Percentiles rank a stretch among this genome's conserved stretches.
phyloP scores from a whole-genome alignment of 2,797 vertebrate species.

The Arnoldichthys spilopterus region DNA sequence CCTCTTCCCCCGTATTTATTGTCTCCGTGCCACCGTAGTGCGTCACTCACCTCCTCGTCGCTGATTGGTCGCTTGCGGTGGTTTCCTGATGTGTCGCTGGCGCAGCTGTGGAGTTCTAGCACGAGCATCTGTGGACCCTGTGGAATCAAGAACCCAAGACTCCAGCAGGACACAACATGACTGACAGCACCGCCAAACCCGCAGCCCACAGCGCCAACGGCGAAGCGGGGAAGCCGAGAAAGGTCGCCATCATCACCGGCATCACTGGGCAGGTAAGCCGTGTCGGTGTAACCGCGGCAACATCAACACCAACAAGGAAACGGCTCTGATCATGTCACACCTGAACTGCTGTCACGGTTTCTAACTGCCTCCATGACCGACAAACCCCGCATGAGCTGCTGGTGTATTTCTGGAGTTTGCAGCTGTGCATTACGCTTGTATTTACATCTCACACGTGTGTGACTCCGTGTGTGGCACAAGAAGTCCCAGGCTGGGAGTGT shows the following conservation, averaged over 20 bases:
- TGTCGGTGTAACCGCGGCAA: not conserved
- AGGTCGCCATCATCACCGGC: slow-evolving; percentile 81
- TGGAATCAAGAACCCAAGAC: not conserved
- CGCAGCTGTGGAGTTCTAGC: slow-evolving; percentile 58
- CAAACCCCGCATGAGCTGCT: not conserved
- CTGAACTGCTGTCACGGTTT: not conserved
- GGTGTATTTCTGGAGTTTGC: no score
- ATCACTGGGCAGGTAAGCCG: slow-evolving; percentile 82
- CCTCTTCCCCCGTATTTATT: slow-evolving; percentile 9
- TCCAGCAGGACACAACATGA: slow-evolving; percentile 63
- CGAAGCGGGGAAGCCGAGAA: slow-evolving; percentile 55
- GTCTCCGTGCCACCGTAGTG: not conserved
- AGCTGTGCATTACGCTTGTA: no score
- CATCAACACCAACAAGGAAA: not conserved
- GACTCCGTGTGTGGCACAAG: no score
- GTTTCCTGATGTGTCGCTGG: slow-evolving; percentile 62
- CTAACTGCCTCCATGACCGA: not conserved
- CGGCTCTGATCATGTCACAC: not conserved
- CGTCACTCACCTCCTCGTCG: slow-evolving; percentile 34
- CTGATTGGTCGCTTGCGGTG: slow-evolving; percentile 65
- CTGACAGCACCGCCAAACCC: slow-evolving; percentile 57
- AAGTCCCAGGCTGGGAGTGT: no score
- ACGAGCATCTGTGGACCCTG: slow-evolving; percentile 22
- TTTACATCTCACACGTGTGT: no score
- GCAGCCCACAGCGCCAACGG: slow-evolving; percentile 50